phyloP scores from a whole-genome alignment of 2,797 vertebrate species.

The Ptychobarbus kaznakovi region DNA sequence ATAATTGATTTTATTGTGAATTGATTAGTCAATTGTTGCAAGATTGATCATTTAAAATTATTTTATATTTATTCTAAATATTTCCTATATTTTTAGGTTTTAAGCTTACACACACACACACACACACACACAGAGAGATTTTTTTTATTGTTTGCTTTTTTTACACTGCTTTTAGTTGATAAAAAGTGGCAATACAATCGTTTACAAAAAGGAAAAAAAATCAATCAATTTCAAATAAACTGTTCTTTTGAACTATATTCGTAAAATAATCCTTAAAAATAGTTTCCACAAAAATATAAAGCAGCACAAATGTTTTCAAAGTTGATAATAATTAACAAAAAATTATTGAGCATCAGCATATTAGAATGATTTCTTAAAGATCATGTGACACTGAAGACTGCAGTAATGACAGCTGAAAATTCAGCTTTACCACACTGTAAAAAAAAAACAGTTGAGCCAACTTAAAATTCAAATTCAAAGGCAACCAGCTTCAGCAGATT shows the following conservation, averaged over 20 bases:
- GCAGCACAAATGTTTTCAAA: too few relatives aligned
- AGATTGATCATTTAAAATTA: background rate
- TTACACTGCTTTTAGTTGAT: background rate
- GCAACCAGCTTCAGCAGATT: too few relatives aligned
- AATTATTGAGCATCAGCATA: background rate
- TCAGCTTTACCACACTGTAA: background rate
- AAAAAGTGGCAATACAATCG: background rate
- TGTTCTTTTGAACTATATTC: too few relatives aligned
- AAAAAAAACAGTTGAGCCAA: too few relatives aligned
- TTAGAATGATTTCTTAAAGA: background rate
- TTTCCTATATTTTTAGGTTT: background rate
- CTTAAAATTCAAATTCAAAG: too few relatives aligned
- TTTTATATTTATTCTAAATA: background rate
- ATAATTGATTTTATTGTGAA: background rate
- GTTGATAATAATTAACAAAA: too few relatives aligned
- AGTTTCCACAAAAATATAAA: too few relatives aligned
- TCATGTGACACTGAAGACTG: background rate
- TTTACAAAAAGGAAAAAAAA: background rate
- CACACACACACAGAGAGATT: too few relatives aligned
- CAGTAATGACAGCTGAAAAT: background rate
- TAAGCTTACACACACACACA: background rate
- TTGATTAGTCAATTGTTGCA: background rate
- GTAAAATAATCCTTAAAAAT: too few relatives aligned
- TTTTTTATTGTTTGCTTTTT: too few relatives aligned
- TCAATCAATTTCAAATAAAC: too few relatives aligned